Base-by-base conservation (phyloP, 2,888 invertebrate genomes). In the Morinoia aosen region DNA sequence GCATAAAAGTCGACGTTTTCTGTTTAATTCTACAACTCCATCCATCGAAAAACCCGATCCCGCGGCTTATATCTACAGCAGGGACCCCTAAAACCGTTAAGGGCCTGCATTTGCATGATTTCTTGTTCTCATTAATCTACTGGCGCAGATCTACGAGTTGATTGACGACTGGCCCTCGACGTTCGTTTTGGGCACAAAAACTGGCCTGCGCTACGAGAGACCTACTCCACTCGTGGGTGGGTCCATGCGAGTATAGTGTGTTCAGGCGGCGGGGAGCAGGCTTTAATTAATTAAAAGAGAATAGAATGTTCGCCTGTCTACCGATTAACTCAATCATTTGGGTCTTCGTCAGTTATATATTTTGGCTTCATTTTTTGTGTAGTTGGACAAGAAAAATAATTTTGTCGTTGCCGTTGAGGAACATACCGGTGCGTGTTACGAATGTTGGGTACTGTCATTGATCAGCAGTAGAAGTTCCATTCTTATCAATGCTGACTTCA, bases 41-140 rank as follows among this genome's bases (percentile, higher is more conserved):
- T 40, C 90, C 33, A 39, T 90, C 90, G 40, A 90, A 40, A 12
- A 90, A 76, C 76, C 76, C 25, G 76, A 76, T 76, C 76, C 76
- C 76, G 12, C 76, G 2, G 76, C 25, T 90, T 90, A 90, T 16
- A 90, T 90, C 90, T 90, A 90, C 90, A 90, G 40, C 39, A 90
- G 90, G 90, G 90, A 90, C 40, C 90, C 12, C 39, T 40, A 14
- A 10, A 40, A 19, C 90, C 19, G 90, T 12, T 90, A 16, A 90
- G 39, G 90, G 90, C 90, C 39, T 90, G 90, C 90, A 90, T 90
- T 40, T 90, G 48, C 90, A 90, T 40, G 7, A 90, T 90, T 90
- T 40, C 90, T 90, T 90, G 90, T 40, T 90, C 90, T 90, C 90
- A 90, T 90, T 90, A 90, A 90, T 90, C 90, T 40, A 14, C 1